phyloP scores from a whole-genome alignment of 2,797 vertebrate species.

The Peromyscus melanophrys region DNA sequence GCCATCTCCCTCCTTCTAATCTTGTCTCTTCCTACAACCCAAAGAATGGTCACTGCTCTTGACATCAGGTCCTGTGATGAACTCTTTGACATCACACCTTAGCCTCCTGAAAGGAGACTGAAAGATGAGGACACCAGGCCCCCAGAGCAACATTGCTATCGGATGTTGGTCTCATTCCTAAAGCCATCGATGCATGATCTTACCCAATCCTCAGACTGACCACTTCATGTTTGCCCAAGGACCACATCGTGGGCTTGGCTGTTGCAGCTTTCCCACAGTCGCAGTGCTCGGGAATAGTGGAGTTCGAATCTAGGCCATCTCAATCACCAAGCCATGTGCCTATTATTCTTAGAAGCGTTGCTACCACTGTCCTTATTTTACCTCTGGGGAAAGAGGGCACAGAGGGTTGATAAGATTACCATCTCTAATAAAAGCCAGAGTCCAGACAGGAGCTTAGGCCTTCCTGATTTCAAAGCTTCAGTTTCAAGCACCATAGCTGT shows the following conservation, averaged over 20 bases:
- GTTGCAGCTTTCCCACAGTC: accelerated
- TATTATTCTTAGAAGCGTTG: not conserved
- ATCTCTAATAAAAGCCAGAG: not conserved
- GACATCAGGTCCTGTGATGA: not conserved
- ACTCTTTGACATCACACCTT: not conserved
- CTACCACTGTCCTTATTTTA: not conserved
- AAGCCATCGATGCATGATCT: not conserved
- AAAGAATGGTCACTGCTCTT: not conserved
- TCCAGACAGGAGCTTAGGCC: not conserved
- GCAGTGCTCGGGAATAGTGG: not conserved
- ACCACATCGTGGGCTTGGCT: not conserved
- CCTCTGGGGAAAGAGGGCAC: not conserved
- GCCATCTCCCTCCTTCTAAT: not conserved
- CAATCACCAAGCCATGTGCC: not conserved
- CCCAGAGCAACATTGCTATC: not conserved
- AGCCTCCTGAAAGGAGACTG: not conserved
- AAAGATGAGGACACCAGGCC: not conserved
- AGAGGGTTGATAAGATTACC: not conserved
- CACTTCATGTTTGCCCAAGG: not conserved
- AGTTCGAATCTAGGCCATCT: not conserved
- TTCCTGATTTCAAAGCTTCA: not conserved
- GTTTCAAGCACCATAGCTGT: accelerated
- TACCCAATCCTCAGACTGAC: not conserved
- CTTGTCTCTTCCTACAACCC: not conserved
- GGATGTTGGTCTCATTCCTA: not conserved